Evolutionary conservation across 2,797 vertebrate species (phyloP).

Genomic region (Enteromius unitaeniatus): DNA sequence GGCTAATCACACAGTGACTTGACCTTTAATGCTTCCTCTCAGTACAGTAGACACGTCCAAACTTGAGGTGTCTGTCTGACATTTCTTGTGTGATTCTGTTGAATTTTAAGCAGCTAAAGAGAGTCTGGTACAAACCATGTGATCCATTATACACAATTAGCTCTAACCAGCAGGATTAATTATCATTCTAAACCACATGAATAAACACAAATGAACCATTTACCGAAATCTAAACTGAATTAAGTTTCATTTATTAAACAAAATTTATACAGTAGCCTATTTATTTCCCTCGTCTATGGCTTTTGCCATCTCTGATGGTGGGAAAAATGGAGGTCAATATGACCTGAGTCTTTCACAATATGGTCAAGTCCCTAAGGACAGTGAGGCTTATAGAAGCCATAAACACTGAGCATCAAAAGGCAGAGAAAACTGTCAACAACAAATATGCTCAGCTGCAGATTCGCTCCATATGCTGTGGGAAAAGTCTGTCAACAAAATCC

Average conservation of each 20-base stretch:
- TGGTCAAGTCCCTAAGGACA: constrained; percentile 17
- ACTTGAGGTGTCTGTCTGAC: background rate
- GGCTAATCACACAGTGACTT: constrained; percentile 13
- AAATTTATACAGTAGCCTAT: background rate
- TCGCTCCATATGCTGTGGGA: constrained; percentile 5
- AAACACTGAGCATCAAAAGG: constrained; percentile 50
- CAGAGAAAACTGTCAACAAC: constrained; percentile 21
- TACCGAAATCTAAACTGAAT: background rate
- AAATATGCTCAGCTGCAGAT: constrained; percentile 4
- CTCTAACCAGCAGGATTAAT: background rate
- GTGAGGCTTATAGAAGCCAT: constrained; percentile 44
- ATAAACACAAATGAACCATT: background rate
- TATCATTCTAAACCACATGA: background rate
- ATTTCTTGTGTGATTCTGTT: constrained; percentile 6
- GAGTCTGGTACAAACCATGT: background rate
- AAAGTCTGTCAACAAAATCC: constrained; percentile 9
- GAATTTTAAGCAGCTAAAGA: background rate
- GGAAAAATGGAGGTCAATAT: background rate
- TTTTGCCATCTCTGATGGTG: background rate
- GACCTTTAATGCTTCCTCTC: constrained; percentile 23
- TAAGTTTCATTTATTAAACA: background rate
- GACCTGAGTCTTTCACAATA: constrained; percentile 21
- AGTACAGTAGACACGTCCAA: constrained; percentile 8
- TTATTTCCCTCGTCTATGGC: background rate
- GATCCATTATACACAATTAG: background rate